Conservation (phyloP, 2,797 vertebrate genomes). For the Diglossa cyanea region DNA sequence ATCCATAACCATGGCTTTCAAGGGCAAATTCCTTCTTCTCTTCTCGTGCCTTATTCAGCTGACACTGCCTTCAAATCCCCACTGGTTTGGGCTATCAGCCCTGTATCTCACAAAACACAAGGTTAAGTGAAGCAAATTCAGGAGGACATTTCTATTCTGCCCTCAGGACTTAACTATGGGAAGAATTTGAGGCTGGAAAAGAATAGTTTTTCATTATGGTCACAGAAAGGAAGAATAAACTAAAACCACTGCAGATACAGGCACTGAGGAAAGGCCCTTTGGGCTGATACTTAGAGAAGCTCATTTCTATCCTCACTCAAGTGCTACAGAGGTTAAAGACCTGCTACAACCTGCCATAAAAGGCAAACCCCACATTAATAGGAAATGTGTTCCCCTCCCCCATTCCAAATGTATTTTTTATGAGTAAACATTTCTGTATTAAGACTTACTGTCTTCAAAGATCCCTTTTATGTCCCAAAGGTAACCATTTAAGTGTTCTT, state of each 20-base stretch:
- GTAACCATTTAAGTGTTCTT: slow-evolving; percentile 75
- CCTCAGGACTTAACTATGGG: background rate
- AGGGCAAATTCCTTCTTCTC: background rate
- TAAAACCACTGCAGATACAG: background rate
- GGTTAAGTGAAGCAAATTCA: slow-evolving; percentile 6
- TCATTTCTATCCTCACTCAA: slow-evolving; percentile 50
- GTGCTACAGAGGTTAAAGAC: slow-evolving; percentile 51
- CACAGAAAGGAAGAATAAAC: slow-evolving; percentile 11
- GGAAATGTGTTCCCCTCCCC: slow-evolving; percentile 55
- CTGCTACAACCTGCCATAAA: slow-evolving; percentile 60
- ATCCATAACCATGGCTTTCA: background rate
- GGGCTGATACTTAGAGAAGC: slow-evolving; percentile 39
- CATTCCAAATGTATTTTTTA: slow-evolving; percentile 69
- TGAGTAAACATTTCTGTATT: slow-evolving; percentile 76
- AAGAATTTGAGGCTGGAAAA: background rate
- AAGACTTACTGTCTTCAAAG: slow-evolving; percentile 75
- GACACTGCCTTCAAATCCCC: background rate
- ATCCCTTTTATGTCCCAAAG: slow-evolving; percentile 75
- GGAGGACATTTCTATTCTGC: background rate
- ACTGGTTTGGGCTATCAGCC: background rate
- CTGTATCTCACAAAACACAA: background rate
- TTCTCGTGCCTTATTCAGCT: background rate
- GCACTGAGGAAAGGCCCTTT: slow-evolving; percentile 26
- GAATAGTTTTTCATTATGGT: background rate
- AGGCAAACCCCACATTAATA: slow-evolving; percentile 57